Evolutionary conservation across 2,113 vertebrate species (phyloP), one percentile per base, ranked within the genome.

Genomic region (Percina caprodes): DNA sequence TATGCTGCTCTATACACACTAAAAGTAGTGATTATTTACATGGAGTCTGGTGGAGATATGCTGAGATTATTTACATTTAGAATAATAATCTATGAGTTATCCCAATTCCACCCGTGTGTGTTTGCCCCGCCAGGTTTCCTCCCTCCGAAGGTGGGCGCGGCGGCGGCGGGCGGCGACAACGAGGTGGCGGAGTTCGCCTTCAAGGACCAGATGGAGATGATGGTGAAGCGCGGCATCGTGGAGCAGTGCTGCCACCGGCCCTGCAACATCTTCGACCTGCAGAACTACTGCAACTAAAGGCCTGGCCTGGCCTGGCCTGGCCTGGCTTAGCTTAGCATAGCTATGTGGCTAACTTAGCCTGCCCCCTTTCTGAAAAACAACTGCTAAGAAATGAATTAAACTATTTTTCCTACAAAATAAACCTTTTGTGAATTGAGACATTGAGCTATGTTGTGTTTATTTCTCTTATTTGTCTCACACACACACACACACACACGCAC

Each of bases 231-330:
- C 0, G 97, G 98, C 52, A 99, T 99, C 0, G 97, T 99, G 74
- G 97, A 99, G 76, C 96, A 97, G 87, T 99, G 98, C 90, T 99
- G 98, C 83, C 95, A 96, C 82, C 95, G 94, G 55, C 93, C 96
- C 6, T 99, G 98, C 85, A 97, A 96, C 56, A 90, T 98, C 61
- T 95, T 96, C 39, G 96, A 98, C 52, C 95, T 99, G 89, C 95
- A 98, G 89, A 97, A 95, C 85, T 99, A 99, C 95, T 99, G 98
- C 92, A 97, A 98, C 93, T 98, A 94, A 94, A 30, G 23, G 30
- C 35, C 45, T 49, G 15, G 49, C 14, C 30, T 58, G 18, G 63
- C 55, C 3, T 42, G 33, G 33, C 48, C 4, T 42, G 51, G 73
- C 33, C 26, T 39, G 51, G 69, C 63, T 9, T 76, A 74, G 58